A percentile compares a stretch with the other conserved stretches of the same genome.
Evolutionary conservation across 2,888 invertebrate species (phyloP).

Genomic region (Fabriciana adippe): DNA sequence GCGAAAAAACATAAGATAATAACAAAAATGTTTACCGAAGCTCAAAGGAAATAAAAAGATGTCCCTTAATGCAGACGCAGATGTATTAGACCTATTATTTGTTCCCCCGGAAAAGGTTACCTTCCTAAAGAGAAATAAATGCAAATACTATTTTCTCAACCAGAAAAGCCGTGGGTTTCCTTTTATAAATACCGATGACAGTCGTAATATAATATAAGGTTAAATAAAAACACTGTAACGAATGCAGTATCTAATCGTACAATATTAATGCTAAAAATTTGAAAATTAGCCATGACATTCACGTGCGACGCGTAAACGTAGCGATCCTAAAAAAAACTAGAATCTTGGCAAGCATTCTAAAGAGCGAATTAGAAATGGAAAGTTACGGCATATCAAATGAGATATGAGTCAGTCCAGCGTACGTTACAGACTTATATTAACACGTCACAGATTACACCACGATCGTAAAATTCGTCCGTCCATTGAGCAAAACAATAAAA

Average conservation of each 20-base stretch:
- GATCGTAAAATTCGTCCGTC: conserved; percentile 77
- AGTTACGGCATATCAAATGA: conserved; percentile 63
- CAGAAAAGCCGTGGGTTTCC: conserved; percentile 47
- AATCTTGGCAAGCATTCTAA: conserved; percentile 30
- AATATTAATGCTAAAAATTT: background rate
- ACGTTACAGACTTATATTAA: conserved; percentile 63
- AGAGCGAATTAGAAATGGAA: conserved; percentile 57
- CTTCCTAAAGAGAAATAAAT: conserved; percentile 67
- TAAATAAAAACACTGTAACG: no score
- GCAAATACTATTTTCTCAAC: conserved; percentile 64
- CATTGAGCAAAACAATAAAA: conserved; percentile 80
- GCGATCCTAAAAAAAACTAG: conserved; percentile 19
- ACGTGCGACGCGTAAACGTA: conserved; percentile 3
- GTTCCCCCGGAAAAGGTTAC: conserved; percentile 67
- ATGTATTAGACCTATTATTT: conserved; percentile 78
- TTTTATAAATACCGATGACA: background rate
- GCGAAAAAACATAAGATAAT: conserved; percentile 62
- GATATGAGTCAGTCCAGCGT: conserved; percentile 59
- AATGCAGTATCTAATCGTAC: no score
- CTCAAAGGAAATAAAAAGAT: conserved; percentile 76
- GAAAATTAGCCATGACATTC: background rate
- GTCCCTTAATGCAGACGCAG: conserved; percentile 78
- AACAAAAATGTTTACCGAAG: conserved; percentile 80
- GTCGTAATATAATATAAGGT: background rate
- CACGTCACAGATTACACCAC: conserved; percentile 73